Percentiles rank a stretch among this genome's conserved stretches.
phyloP scores from a whole-genome alignment of 92 coral and sea anemone genomes.

The Hydrozoanthus gracilis region DNA sequence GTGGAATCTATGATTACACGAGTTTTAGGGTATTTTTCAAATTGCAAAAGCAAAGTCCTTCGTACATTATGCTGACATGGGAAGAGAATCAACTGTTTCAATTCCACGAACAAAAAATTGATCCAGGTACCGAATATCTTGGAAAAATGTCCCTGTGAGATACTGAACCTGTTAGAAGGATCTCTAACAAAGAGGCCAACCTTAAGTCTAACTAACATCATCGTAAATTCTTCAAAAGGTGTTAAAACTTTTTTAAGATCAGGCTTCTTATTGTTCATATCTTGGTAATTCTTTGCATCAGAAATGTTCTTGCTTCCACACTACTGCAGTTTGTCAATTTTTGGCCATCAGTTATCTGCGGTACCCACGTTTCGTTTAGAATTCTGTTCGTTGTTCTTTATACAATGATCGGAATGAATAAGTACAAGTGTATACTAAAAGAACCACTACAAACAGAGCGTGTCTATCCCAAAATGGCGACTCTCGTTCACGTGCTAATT shows the following conservation, averaged over 20 bases:
- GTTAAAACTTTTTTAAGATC: no score
- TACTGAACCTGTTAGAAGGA: slow-evolving; percentile 5
- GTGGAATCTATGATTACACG: slow-evolving; percentile 32
- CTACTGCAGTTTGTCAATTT: no score
- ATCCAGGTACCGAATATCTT: slow-evolving; percentile 22
- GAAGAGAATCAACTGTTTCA: slow-evolving; percentile 18
- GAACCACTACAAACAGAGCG: no score
- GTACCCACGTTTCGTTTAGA: not conserved
- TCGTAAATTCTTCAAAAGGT: no score
- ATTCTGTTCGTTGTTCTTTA: not conserved
- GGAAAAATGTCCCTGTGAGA: slow-evolving; percentile 32
- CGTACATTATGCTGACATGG: slow-evolving; percentile 16
- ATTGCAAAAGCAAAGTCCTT: slow-evolving; percentile 10
- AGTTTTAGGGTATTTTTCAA: not conserved
- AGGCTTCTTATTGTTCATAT: no score
- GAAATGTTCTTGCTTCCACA: no score
- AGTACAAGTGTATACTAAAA: not conserved
- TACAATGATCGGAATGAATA: not conserved
- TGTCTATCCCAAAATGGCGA: no score
- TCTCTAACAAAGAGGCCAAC: slow-evolving; percentile 37
- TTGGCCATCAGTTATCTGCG: no score
- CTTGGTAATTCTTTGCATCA: no score
- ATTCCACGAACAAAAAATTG: slow-evolving; percentile 5
- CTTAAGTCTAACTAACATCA: no score
- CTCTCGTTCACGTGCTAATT: no score